These are phyloP conservation scores for Belonocnema kinseyi DNA, from an alignment of 1,140 invertebrate species.

Conservation along the genomic window DNA sequence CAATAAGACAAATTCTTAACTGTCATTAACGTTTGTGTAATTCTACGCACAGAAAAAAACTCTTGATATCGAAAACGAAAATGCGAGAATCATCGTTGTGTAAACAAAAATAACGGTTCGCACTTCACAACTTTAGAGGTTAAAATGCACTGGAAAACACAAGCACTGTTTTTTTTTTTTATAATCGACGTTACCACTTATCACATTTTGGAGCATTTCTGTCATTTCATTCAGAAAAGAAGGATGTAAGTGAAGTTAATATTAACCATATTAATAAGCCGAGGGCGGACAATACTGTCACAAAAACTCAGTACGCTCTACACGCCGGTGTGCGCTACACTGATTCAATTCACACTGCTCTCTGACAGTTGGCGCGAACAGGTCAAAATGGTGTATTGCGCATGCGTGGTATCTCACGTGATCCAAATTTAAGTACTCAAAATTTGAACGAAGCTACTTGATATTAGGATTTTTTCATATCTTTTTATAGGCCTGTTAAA, in stretches of 20 bases:
- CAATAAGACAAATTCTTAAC: not conserved
- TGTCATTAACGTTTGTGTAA: not conserved
- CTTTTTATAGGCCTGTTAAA: too few species aligned
- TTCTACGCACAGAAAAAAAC: not conserved
- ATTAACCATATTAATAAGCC: not conserved
- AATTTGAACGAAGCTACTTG: too few species aligned
- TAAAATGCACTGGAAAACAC: slow-evolving; percentile 9
- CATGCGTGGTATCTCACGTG: too few species aligned
- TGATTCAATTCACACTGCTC: too few species aligned
- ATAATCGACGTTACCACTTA: not conserved
- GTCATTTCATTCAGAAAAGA: not conserved
- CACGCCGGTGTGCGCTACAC: too few species aligned
- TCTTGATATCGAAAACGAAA: not conserved
- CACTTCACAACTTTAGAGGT: not conserved
- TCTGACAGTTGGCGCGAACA: too few species aligned
- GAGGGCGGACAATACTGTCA: not conserved
- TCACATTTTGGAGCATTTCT: not conserved
- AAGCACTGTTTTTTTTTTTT: not conserved
- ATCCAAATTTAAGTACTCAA: too few species aligned
- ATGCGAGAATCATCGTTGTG: slow-evolving; percentile 6
- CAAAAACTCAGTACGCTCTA: too few species aligned
- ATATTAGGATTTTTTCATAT: too few species aligned
- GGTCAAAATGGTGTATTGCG: too few species aligned
- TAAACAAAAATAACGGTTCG: slow-evolving; percentile 14
- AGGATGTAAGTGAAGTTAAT: not conserved